Evolutionary conservation across 1,140 invertebrate species (phyloP).

Genomic region (Lasioglossum baleicum): DNA sequence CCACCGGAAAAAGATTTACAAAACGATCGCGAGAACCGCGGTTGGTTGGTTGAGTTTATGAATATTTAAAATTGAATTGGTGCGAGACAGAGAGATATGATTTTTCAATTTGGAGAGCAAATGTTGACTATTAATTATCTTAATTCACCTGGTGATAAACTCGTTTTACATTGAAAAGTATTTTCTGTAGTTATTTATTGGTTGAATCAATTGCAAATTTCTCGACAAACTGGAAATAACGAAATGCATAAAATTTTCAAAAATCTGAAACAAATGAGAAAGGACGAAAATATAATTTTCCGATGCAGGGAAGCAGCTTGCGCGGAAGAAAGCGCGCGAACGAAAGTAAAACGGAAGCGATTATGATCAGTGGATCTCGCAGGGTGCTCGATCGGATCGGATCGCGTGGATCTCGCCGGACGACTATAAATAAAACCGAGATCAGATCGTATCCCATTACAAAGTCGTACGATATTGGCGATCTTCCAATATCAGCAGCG

Average conservation of each 20-base stretch:
- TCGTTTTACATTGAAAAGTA: no score
- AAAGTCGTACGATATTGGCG: conserved; percentile 59
- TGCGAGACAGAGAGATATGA: no score
- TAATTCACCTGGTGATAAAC: no score
- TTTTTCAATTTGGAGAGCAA: no score
- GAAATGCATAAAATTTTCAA: no score
- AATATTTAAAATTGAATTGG: not conserved
- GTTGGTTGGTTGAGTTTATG: not conserved
- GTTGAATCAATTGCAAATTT: no score
- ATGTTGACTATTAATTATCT: no score
- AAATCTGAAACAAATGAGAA: no score
- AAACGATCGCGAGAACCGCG: not conserved
- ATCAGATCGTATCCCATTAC: conserved; percentile 63
- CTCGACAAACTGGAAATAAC: no score
- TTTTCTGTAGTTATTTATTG: no score
- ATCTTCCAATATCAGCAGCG: conserved; percentile 57
- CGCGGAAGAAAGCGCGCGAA: not conserved
- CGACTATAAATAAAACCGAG: conserved; percentile 57
- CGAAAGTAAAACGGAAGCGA: conserved; percentile 48
- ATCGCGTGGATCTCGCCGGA: conserved; percentile 15
- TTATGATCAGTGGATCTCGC: conserved; percentile 28
- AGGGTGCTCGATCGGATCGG: not conserved
- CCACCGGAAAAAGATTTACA: not conserved
- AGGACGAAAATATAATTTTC: no score
- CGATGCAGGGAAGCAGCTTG: no score